Evolutionary conservation across 2,888 invertebrate species (phyloP).

Genomic region (Falcaria lacertinaria): DNA sequence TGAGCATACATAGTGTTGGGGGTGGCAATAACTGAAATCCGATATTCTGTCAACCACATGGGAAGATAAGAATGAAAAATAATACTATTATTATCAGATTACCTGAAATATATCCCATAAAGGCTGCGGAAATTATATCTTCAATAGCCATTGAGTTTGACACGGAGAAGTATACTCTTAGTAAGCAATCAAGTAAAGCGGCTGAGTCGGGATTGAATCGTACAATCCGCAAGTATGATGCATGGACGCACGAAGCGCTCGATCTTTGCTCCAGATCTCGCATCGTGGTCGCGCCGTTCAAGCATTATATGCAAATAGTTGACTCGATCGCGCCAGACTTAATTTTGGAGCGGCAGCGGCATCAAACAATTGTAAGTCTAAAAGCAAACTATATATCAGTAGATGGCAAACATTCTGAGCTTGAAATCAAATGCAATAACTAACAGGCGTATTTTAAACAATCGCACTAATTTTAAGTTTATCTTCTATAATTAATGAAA

Average conservation of each 20-base stretch:
- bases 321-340: slow-evolving; percentile 41
- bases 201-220: slow-evolving; percentile 38
- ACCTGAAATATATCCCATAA: no score
- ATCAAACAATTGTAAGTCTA: slow-evolving; percentile 10
- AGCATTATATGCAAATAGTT: slow-evolving; percentile 68
- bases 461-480: no score
- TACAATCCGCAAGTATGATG: slow-evolving; percentile 41
- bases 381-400: slow-evolving; percentile 8
- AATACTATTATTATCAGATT: no score
- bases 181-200: background rate
- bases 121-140: background rate
- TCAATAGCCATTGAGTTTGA: background rate
- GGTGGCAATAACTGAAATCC: no score
- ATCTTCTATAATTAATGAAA: no score
- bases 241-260: slow-evolving; percentile 48
- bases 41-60: no score
- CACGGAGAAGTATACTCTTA: background rate
- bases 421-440: no score
- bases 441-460: no score
- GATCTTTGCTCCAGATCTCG: slow-evolving; percentile 68
- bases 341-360: slow-evolving; percentile 49
- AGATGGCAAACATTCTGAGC: no score
- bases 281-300: slow-evolving; percentile 59
- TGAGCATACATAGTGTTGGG: no score
- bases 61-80: no score